Conservation (phyloP, 2,797 vertebrate species). For the Erithacus rubecula region DNA sequence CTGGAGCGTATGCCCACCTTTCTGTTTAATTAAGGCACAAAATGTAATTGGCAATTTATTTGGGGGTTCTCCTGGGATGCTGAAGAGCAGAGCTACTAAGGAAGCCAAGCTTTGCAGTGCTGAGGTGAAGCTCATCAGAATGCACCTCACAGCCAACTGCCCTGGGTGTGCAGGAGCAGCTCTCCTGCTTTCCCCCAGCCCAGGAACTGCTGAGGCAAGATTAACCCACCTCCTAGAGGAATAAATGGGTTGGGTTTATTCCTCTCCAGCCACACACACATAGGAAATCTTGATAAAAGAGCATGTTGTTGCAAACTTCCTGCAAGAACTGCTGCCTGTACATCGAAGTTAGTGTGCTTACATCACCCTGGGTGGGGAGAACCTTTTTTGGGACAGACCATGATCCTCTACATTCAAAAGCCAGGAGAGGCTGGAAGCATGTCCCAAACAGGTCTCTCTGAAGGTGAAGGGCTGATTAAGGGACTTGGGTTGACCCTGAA, state of each 20-base stretch:
- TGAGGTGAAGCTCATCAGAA: constrained; percentile 20
- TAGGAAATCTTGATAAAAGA: constrained; percentile 19
- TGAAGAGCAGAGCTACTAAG: constrained; percentile 34
- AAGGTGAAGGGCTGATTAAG: neutral
- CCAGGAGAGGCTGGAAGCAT: neutral
- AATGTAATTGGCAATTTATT: constrained; percentile 54
- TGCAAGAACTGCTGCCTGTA: neutral
- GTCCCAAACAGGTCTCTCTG: neutral
- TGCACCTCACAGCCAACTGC: neutral
- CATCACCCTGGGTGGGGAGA: neutral
- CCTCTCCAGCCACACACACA: neutral
- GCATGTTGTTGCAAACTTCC: neutral
- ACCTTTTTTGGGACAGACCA: neutral
- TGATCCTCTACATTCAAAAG: neutral
- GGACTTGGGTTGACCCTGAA: neutral
- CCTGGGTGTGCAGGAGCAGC: neutral
- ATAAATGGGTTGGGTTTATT: constrained; percentile 19
- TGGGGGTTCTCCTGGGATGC: constrained; percentile 35
- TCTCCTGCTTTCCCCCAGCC: neutral
- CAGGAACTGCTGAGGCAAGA: constrained; percentile 43
- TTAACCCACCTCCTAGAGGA: constrained; percentile 36
- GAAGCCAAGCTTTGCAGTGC: constrained; percentile 34
- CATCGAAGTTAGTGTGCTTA: neutral
- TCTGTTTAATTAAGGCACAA: constrained; percentile 49
- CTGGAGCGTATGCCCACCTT: constrained; percentile 55